phyloP scores from a whole-genome alignment of 2,888 invertebrate genomes.

The Ophion ventricosus region DNA sequence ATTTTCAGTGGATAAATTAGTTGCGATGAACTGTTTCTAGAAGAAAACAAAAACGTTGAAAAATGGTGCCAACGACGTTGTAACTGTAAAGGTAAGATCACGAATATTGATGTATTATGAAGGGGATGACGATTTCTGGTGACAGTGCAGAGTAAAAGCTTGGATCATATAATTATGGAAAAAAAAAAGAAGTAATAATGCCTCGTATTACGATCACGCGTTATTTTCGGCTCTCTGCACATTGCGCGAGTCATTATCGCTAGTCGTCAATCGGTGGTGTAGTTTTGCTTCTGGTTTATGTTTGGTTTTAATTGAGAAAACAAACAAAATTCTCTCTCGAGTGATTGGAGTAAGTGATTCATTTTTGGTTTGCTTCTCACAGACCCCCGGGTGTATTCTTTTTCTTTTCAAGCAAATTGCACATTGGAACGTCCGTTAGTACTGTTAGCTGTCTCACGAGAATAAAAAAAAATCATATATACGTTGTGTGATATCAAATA shows the following conservation, averaged over 20 bases:
- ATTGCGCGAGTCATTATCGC: slow-evolving; percentile 3
- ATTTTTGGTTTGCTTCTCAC: slow-evolving; percentile 62
- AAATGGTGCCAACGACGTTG: background rate
- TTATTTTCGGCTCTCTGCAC: slow-evolving; percentile 7
- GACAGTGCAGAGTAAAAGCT: slow-evolving; percentile 19
- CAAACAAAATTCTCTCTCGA: slow-evolving; percentile 33
- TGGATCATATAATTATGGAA: background rate
- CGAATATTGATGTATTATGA: slow-evolving; percentile 5
- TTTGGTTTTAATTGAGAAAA: slow-evolving; percentile 32
- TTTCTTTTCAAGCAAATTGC: slow-evolving; percentile 63
- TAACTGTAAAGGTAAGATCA: background rate
- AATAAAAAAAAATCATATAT: slow-evolving; percentile 44
- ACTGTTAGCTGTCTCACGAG: slow-evolving; percentile 71
- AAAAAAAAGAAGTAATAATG: background rate
- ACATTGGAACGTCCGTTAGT: slow-evolving; percentile 73
- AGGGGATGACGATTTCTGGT: slow-evolving; percentile 8
- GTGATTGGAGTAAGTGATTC: slow-evolving; percentile 82
- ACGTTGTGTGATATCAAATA: slow-evolving; percentile 33
- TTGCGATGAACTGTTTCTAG: slow-evolving; percentile 40
- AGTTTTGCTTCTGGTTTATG: slow-evolving; percentile 20
- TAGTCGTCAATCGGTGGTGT: slow-evolving; percentile 11
- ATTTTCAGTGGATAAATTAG: slow-evolving; percentile 39
- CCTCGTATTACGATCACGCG: slow-evolving; percentile 29
- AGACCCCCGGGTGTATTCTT: slow-evolving; percentile 43
- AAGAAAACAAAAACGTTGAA: slow-evolving; percentile 2